Conservation (phyloP, 1,140 invertebrate species). For the Sogatella furcifera region DNA sequence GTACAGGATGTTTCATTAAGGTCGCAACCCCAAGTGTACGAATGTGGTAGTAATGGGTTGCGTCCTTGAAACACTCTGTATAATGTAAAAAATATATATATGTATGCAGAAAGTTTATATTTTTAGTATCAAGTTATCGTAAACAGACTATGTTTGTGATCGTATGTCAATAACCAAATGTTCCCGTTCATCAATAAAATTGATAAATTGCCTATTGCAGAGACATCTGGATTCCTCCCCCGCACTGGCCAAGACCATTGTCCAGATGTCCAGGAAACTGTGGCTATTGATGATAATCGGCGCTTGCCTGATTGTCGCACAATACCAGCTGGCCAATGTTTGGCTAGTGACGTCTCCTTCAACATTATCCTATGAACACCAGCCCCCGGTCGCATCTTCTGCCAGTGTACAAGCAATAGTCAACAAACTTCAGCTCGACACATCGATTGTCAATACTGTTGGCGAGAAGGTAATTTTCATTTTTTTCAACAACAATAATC, state of each 20-base stretch:
- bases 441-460: conserved; percentile 6
- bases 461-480: conserved; percentile 4
- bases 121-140: no score
- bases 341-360: conserved; percentile 11
- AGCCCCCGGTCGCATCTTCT: neutral
- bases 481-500: no score
- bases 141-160: no score
- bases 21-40: no score
- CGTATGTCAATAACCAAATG: no score
- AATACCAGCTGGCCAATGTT: conserved; percentile 15
- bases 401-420: neutral
- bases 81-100: no score
- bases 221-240: neutral
- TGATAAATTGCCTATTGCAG: neutral
- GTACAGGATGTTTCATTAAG: no score
- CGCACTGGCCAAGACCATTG: neutral
- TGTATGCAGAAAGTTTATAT: no score
- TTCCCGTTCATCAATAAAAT: no score
- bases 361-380: neutral
- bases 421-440: conserved; percentile 6
- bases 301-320: conserved; percentile 9
- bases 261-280: conserved; percentile 9
- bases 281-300: conserved; percentile 12
- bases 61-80: no score
- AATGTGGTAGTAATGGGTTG: no score